Evolutionary conservation across 2,113 vertebrate genomes (phyloP).

Genomic region (Odontesthes bonariensis): DNA sequence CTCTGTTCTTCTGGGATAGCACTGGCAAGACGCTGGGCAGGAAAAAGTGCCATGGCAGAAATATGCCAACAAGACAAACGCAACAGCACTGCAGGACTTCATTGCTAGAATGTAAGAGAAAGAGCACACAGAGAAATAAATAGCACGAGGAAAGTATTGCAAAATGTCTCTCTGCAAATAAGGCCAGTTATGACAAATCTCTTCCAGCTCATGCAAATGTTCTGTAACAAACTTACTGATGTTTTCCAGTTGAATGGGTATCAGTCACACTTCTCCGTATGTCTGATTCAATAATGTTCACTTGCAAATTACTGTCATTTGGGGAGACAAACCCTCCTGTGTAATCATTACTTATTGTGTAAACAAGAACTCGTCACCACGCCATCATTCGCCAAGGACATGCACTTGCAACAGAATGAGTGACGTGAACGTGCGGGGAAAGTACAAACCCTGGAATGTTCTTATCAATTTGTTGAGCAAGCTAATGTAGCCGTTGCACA

Average conservation of each 20-base stretch:
- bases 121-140: not conserved
- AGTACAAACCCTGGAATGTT: constrained; percentile 12
- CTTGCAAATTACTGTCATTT: constrained; percentile 30
- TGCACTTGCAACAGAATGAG: constrained; percentile 50
- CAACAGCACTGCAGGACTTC: constrained; percentile 41
- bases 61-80: constrained; percentile 53
- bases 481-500: too few relatives aligned
- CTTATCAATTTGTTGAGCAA: not conserved
- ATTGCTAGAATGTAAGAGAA: constrained; percentile 55
- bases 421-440: constrained; percentile 27
- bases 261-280: constrained; percentile 6
- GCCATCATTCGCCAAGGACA: constrained; percentile 57
- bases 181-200: not conserved
- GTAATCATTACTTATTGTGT: constrained; percentile 70
- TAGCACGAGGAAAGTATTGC: not conserved
- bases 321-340: constrained; percentile 6
- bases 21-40: constrained; percentile 77
- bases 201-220: constrained; percentile 11
- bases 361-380: constrained; percentile 51
- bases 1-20: constrained; percentile 72
- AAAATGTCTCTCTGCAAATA: constrained; percentile 13
- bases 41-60: constrained; percentile 60
- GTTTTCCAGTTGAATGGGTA: not conserved
- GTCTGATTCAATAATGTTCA: constrained; percentile 15
- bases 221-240: constrained; percentile 49